Conservation (phyloP, 1,140 invertebrate species). For the Drosophila grimshawi region DNA sequence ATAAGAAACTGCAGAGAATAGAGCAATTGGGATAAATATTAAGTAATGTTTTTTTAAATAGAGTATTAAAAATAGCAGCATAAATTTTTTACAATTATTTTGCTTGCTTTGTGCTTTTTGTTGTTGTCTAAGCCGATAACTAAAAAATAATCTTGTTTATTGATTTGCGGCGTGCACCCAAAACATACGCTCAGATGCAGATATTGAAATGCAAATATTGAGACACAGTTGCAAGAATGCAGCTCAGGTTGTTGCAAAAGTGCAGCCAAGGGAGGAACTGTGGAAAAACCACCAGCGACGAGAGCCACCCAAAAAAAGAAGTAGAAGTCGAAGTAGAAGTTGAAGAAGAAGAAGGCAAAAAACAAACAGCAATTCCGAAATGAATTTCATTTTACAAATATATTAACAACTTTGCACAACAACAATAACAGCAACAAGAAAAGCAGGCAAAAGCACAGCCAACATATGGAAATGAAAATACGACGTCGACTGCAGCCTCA, state of each 20-base stretch:
- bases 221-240: no score
- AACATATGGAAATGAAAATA: slow-evolving; percentile 81
- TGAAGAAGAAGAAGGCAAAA: slow-evolving; percentile 20
- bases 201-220: no score
- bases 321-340: slow-evolving; percentile 5
- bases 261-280: not conserved
- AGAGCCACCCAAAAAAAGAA: slow-evolving; percentile 17
- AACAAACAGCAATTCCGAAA: slow-evolving; percentile 80
- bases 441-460: slow-evolving; percentile 63
- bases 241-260: not conserved
- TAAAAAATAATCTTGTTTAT: no score
- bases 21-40: no score
- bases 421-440: slow-evolving; percentile 26
- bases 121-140: no score
- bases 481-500: slow-evolving; percentile 60
- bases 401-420: slow-evolving; percentile 82
- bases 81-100: no score
- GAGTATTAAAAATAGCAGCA: no score
- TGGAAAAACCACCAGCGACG: not conserved
- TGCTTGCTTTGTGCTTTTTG: no score
- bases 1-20: no score
- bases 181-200: no score
- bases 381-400: slow-evolving; percentile 84
- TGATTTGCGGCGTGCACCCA: no score
- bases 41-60: no score